Evolutionary conservation across 1,140 invertebrate genomes (phyloP).

Genomic region (Lepidotrigona ventralis): DNA sequence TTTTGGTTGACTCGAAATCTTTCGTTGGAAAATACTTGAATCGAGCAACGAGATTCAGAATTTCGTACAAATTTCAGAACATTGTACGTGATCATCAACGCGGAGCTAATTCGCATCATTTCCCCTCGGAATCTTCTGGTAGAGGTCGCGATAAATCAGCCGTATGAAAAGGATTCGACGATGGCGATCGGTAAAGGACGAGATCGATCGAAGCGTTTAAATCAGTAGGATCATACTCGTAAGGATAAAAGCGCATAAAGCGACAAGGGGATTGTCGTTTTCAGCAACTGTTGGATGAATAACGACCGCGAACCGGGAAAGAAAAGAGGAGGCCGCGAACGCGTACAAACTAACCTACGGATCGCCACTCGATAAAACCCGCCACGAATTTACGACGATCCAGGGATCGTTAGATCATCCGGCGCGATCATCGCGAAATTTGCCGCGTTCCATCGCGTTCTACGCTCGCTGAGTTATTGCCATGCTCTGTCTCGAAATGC

Average conservation of each 20-base stretch:
- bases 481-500: not conserved
- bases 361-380: slow-evolving; percentile 48
- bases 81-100: too few species aligned
- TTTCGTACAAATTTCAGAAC: too few species aligned
- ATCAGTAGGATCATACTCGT: slow-evolving; percentile 4
- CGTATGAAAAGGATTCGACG: not conserved
- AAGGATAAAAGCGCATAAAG: slow-evolving; percentile 28
- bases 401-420: slow-evolving; percentile 36
- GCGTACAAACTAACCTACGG: slow-evolving; percentile 4
- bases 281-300: slow-evolving; percentile 47
- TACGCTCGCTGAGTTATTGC: not conserved
- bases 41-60: too few species aligned
- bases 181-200: not conserved
- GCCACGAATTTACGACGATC: slow-evolving; percentile 52
- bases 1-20: too few species aligned
- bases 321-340: slow-evolving; percentile 35
- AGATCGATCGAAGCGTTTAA: slow-evolving; percentile 9
- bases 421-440: slow-evolving; percentile 26
- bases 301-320: slow-evolving; percentile 51
- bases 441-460: slow-evolving; percentile 4
- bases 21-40: too few species aligned
- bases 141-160: too few species aligned
- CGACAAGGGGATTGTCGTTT: not conserved
- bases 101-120: too few species aligned
- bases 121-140: too few species aligned